phyloP scores from a whole-genome alignment of 1,140 invertebrate genomes.

The Cyclargus thomasi region DNA sequence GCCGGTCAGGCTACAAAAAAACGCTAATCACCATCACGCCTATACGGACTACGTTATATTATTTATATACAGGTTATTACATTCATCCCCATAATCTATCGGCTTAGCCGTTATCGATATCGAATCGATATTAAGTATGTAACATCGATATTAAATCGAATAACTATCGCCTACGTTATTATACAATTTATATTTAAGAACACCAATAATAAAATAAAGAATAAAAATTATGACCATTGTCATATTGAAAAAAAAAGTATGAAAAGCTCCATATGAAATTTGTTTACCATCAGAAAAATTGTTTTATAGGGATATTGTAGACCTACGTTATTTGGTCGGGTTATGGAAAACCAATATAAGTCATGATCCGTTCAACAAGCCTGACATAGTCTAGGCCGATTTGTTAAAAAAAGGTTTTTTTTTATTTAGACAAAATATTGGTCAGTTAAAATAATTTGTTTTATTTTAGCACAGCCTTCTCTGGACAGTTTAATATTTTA shows the following conservation, averaged over 20 bases:
- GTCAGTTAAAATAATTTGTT: conserved; percentile 8
- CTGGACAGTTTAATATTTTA: conserved; percentile 2
- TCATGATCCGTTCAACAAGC: too few species aligned
- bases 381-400: too few species aligned
- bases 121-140: not conserved
- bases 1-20: not conserved
- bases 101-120: conserved; percentile 11
- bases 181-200: not conserved
- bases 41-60: conserved; percentile 17
- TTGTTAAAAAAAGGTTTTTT: too few species aligned
- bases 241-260: not conserved
- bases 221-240: too few species aligned
- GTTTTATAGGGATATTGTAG: too few species aligned
- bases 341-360: too few species aligned
- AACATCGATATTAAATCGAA: not conserved
- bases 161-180: conserved; percentile 3
- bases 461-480: conserved; percentile 12
- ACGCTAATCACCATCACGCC: conserved; percentile 13
- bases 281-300: too few species aligned
- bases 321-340: conserved; percentile 4
- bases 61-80: conserved; percentile 20
- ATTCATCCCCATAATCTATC: conserved; percentile 5
- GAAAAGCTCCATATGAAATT: too few species aligned
- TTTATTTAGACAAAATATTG: not conserved
- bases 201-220: not conserved